Evolutionary conservation across 2,888 invertebrate genomes (phyloP), one percentile per base, ranked within the genome.

Genomic region (Choristoneura rosaceana): DNA sequence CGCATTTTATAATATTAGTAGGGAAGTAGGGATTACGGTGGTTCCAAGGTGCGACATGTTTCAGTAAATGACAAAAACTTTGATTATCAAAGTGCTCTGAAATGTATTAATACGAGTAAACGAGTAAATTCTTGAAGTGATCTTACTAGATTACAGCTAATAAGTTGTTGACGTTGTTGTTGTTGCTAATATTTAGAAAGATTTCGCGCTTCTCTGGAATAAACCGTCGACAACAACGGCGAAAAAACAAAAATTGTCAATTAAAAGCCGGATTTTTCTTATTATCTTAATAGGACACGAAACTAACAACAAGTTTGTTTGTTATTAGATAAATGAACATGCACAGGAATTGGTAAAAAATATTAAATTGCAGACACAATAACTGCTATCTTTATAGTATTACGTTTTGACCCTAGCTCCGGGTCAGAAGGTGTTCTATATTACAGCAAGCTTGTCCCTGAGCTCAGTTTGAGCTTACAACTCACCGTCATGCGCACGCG

Each of bases 351-450:
- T 45, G 58, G 41, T 68, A 59, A 73, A 71, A 69, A 73, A 59
- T 55, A 66, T 47, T 41, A 41, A 50, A 58, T 60, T 45, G 71
- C 69, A 74, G 74, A 76, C 74, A 74, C 67, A 74, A 73, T 59
- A 47, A 45, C 63, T 65, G 61, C 45, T 70, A 67, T 66, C 61
- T n/a, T n/a, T n/a, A n/a, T n/a, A n/a, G n/a, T n/a, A 55, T 70
- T 65, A 84, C 84, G 83, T 80, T 52, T 75, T 83, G 73, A 81
- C 83, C 82, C 60, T 76, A 80, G 75, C 84, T 82, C 82, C 81
- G 84, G 83, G 82, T 83, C 82, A 79, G 50, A 34, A 66, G 70
- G 71, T 74, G 73, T 75, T 74, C 74, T 79, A 83, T 83, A 82
- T 80, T 80, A 80, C 74, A 74, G 75, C 64, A 69, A 73, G 60